Evolutionary conservation across 2,888 invertebrate genomes (phyloP).

Genomic region (Erpobdella octoculata): DNA sequence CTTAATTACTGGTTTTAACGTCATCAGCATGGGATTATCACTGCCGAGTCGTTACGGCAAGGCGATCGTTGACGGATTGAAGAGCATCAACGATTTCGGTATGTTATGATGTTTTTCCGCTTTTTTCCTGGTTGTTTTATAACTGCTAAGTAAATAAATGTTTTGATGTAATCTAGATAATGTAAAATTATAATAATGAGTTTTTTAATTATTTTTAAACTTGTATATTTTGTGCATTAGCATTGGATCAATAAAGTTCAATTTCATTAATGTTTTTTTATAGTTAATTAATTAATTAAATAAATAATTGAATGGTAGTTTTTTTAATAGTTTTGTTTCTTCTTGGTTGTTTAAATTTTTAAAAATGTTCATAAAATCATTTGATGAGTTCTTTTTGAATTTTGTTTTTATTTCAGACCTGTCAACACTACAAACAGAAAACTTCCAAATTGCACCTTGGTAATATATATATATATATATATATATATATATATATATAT

Average conservation of each 20-base stretch:
- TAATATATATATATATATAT: too few relatives aligned
- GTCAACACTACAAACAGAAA: slow-evolving; percentile 1
- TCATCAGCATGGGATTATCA: slow-evolving; percentile 4
- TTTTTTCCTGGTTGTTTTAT: background rate
- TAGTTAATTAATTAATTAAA: too few relatives aligned
- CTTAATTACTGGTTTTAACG: background rate
- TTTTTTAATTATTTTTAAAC: background rate
- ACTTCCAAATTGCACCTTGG: background rate
- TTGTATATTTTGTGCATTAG: too few relatives aligned
- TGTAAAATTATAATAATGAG: background rate
- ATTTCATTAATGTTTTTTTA: too few relatives aligned
- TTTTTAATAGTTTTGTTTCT: too few relatives aligned
- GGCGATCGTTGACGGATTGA: background rate
- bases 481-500: too few relatives aligned
- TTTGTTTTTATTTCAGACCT: too few relatives aligned
- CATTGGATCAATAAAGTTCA: too few relatives aligned
- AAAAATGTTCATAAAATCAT: too few relatives aligned
- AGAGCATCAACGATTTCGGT: slow-evolving; percentile 16
- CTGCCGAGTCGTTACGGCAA: slow-evolving; percentile 8
- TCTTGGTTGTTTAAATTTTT: too few relatives aligned
- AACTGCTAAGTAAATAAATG: background rate
- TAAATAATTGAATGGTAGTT: too few relatives aligned
- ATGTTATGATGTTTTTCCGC: background rate
- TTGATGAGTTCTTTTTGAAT: too few relatives aligned
- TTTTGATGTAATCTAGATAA: background rate